A percentile compares a stretch with the other conserved stretches of the same genome.
phyloP scores from a whole-genome alignment of 2,797 vertebrate genomes.

The Pipistrellus kuhlii region DNA sequence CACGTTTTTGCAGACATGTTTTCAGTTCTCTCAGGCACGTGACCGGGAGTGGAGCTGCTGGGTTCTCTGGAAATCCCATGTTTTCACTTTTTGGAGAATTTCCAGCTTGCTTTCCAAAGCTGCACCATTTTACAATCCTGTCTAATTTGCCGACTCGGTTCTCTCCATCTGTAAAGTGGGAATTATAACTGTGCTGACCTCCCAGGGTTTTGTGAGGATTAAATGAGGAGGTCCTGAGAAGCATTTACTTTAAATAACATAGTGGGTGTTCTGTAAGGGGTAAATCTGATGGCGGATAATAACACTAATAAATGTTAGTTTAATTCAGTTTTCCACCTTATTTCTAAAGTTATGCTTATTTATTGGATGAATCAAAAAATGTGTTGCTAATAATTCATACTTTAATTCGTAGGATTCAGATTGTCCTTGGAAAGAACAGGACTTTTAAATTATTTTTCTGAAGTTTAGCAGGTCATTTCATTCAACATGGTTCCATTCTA shows the following conservation, averaged over 20 bases:
- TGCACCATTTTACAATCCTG: background rate
- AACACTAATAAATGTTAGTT: slow-evolving; percentile 5
- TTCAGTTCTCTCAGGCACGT: background rate
- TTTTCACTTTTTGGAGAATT: slow-evolving; percentile 18
- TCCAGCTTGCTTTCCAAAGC: slow-evolving; percentile 8
- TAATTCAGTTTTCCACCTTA: background rate
- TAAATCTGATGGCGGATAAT: background rate
- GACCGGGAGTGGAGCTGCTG: background rate
- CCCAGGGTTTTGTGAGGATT: slow-evolving; percentile 1
- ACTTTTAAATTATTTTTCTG: background rate
- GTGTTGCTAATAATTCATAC: slow-evolving; percentile 7
- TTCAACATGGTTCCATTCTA: background rate
- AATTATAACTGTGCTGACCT: background rate
- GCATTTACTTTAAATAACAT: background rate
- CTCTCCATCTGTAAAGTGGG: background rate
- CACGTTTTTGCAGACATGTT: background rate
- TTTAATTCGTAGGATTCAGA: slow-evolving; percentile 2
- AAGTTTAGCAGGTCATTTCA: background rate
- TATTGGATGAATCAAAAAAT: slow-evolving; percentile 34
- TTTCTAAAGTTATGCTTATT: slow-evolving; percentile 5
- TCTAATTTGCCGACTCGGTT: background rate
- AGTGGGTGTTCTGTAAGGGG: background rate
- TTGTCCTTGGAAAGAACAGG: background rate
- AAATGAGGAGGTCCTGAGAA: slow-evolving; percentile 32
- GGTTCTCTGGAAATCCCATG: background rate